phyloP scores from a whole-genome alignment of 2,888 invertebrate genomes.

The Glaucopsyche alexis region DNA sequence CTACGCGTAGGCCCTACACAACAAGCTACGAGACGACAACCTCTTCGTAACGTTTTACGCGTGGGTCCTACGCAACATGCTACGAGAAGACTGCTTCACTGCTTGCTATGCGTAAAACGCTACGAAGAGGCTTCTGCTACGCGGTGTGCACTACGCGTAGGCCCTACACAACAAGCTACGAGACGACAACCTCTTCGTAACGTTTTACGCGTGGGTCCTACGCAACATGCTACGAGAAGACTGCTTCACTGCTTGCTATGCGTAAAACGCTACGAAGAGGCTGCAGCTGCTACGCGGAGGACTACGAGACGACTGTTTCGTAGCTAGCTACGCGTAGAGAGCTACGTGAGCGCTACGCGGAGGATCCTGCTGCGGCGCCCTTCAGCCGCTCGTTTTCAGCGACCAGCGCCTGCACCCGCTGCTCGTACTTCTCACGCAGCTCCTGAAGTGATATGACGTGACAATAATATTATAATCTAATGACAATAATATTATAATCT shows the following conservation, averaged over 20 bases:
- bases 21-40: neutral
- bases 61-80: neutral
- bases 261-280: neutral
- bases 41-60: neutral
- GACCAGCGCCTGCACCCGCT: constrained; percentile 79
- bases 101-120: neutral
- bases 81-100: no score
- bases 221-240: no score
- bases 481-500: no score
- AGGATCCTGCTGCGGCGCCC: constrained; percentile 40
- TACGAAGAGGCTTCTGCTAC: neutral
- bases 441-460: constrained; percentile 63
- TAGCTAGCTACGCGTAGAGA: neutral
- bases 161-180: no score
- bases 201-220: neutral
- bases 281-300: neutral
- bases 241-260: no score
- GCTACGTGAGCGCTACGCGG: constrained; percentile 30
- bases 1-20: no score
- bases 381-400: constrained; percentile 74
- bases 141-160: no score
- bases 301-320: neutral
- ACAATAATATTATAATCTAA: neutral
- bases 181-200: no score
- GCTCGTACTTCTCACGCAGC: constrained; percentile 83